Evolutionary conservation across 2,888 invertebrate genomes (phyloP).

Genomic region (Uropetala carovei): DNA sequence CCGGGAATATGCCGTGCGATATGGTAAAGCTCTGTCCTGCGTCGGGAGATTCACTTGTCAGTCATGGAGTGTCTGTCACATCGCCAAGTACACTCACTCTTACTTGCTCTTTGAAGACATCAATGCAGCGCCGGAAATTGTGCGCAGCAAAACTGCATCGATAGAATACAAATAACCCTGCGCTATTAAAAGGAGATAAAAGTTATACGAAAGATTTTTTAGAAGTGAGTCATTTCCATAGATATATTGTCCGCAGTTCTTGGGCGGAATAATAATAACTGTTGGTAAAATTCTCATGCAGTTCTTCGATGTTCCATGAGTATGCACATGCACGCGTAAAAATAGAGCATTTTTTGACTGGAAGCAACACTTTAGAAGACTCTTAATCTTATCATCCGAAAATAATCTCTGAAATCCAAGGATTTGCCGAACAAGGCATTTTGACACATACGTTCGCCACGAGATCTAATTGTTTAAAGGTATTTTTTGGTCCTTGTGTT

Average conservation of each 20-base stretch:
- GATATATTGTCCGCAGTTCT: background rate
- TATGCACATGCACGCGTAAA: background rate
- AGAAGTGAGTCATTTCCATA: constrained; percentile 32
- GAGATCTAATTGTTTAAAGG: background rate
- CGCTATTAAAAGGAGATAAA: constrained; percentile 50
- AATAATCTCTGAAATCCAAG: background rate
- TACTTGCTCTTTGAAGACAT: constrained; percentile 53
- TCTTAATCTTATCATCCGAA: constrained; percentile 5
- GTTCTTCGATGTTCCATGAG: background rate
- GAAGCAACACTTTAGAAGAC: background rate
- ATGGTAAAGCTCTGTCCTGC: background rate
- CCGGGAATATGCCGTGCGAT: constrained; percentile 19
- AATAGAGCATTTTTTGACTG: background rate
- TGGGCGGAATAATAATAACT: constrained; percentile 2
- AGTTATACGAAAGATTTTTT: constrained; percentile 38
- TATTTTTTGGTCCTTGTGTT: too few relatives aligned
- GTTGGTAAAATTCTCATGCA: background rate
- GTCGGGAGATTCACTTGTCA: constrained; percentile 41
- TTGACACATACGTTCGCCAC: background rate
- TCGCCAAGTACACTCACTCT: constrained; percentile 27
- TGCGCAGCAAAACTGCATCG: background rate
- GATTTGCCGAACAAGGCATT: background rate
- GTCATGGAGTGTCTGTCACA: constrained; percentile 49
- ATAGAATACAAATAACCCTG: background rate
- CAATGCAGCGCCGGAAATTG: constrained; percentile 57